A percentile compares a stretch with the other conserved stretches of the same genome.
Conservation (phyloP, 1,140 invertebrate genomes). For the Bombus sibiricus region DNA sequence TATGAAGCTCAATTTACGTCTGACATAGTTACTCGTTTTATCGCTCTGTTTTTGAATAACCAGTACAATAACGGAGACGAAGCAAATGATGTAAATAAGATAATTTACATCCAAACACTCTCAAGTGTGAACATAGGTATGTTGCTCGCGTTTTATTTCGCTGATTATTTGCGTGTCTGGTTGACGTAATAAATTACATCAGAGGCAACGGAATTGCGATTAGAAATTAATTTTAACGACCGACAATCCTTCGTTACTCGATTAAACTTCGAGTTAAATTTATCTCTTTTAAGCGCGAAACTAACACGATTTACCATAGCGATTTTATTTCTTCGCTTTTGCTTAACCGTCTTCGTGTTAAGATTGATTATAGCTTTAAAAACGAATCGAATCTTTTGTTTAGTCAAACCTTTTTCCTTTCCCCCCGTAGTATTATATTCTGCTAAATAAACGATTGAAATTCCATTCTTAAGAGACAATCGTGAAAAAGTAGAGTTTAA, state of each 20-base stretch:
- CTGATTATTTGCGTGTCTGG: background rate
- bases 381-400: background rate
- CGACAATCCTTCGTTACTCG: too few relatives aligned
- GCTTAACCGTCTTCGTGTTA: background rate
- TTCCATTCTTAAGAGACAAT: background rate
- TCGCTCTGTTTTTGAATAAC: background rate
- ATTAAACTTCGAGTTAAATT: background rate
- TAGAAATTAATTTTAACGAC: too few relatives aligned
- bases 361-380: background rate
- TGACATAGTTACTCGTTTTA: too few relatives aligned
- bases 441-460: background rate
- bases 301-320: background rate
- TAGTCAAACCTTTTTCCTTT: background rate
- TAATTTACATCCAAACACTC: background rate
- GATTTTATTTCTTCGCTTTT: background rate
- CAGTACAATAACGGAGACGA: background rate
- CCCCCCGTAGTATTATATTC: background rate
- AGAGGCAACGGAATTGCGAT: background rate
- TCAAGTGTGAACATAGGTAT: background rate
- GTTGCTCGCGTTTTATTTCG: background rate
- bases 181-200: background rate
- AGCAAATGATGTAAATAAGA: background rate
- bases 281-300: background rate
- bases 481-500: background rate
- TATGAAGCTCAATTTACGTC: background rate